Conservation (phyloP, 1,140 invertebrate genomes). For the Bombus waltoni region DNA sequence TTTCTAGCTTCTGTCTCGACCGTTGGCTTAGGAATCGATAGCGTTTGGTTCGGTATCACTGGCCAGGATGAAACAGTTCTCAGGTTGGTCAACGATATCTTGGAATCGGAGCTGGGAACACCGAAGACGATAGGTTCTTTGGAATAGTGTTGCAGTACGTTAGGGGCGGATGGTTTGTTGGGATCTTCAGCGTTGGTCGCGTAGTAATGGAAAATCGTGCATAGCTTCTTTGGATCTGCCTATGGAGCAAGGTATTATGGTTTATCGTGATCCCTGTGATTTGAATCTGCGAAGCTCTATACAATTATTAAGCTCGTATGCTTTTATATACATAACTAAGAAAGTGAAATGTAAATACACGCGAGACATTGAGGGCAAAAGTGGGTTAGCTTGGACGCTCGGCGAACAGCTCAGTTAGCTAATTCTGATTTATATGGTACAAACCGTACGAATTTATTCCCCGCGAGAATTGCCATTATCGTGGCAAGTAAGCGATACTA, state of each 20-base stretch:
- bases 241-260: background rate
- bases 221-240: conserved; percentile 43
- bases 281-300: background rate
- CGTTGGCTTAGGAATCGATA: background rate
- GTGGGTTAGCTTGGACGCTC: too few species aligned
- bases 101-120: conserved; percentile 40
- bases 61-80: conserved; percentile 45
- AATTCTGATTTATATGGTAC: too few species aligned
- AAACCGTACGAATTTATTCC: too few species aligned
- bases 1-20: too few species aligned
- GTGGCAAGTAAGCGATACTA: background rate
- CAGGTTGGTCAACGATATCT: conserved; percentile 14
- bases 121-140: conserved; percentile 12
- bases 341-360: too few species aligned
- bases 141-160: conserved; percentile 45
- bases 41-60: background rate
- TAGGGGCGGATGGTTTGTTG: background rate
- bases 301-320: background rate
- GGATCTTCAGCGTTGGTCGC: background rate
- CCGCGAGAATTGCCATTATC: too few species aligned
- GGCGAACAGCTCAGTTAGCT: too few species aligned
- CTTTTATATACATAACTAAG: too few species aligned
- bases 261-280: background rate
- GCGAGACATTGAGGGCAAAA: too few species aligned
- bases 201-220: conserved; percentile 34